These are phyloP conservation scores for Rhinophrynus dorsalis DNA, from an alignment of 2,797 vertebrate genomes.

Conservation along the genomic window DNA sequence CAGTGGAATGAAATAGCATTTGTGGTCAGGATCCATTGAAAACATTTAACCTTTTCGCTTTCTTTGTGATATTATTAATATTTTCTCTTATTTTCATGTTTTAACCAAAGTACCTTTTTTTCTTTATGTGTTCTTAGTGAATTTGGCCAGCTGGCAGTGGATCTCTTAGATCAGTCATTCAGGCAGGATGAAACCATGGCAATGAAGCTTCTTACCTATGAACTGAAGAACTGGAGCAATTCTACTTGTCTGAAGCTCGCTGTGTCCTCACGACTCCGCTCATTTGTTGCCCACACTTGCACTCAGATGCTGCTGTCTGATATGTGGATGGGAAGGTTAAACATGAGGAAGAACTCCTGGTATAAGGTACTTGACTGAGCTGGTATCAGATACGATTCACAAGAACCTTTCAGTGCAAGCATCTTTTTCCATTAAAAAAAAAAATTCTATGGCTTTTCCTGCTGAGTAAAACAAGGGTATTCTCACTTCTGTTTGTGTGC, in stretches of 20 bases:
- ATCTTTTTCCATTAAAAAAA: too few relatives aligned
- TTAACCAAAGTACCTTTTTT: too few relatives aligned
- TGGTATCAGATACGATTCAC: too few relatives aligned
- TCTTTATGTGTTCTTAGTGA: conserved; percentile 72
- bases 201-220: conserved; percentile 97
- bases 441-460: too few relatives aligned
- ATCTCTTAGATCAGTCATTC: conserved; percentile 94
- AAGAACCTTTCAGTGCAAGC: too few relatives aligned
- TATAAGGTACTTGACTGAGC: conserved; percentile 90
- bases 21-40: too few relatives aligned
- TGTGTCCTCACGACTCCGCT: conserved; percentile 90
- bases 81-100: too few relatives aligned
- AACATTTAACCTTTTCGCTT: too few relatives aligned
- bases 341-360: conserved; percentile 99
- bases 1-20: too few relatives aligned
- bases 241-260: conserved; percentile 96
- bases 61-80: too few relatives aligned
- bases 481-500: too few relatives aligned
- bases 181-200: conserved; percentile 98
- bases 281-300: conserved; percentile 95
- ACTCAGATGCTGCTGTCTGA: conserved; percentile 96
- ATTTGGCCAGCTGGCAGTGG: conserved; percentile 93
- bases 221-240: conserved; percentile 98
- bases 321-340: conserved; percentile 98
- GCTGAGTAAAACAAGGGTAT: too few relatives aligned